Evolutionary conservation across 2,888 invertebrate species (phyloP).

Genomic region (Ornithoptera alexandrae): DNA sequence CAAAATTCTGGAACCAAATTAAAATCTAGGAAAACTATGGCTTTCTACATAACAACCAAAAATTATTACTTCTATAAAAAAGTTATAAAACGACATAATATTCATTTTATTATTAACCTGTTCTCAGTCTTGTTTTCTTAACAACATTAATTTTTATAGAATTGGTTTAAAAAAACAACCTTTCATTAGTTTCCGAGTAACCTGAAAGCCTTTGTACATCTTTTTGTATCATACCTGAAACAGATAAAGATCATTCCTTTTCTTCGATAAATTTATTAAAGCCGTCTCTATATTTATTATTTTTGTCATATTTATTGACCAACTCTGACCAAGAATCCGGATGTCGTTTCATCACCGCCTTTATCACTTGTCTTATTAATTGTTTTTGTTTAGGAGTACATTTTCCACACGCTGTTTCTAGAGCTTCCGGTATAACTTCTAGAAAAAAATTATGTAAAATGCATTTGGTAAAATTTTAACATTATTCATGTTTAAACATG

Average conservation of each 20-base stretch:
- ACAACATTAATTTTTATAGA: no score
- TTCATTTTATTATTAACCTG: background rate
- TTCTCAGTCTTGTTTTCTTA: background rate
- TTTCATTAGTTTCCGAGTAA: no score
- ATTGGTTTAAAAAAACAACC: no score
- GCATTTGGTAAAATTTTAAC: no score
- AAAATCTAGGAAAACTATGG: no score
- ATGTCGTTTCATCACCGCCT: conserved; percentile 82
- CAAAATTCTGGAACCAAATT: no score
- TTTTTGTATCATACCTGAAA: no score
- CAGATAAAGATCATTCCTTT: conserved; percentile 31
- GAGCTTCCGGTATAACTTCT: conserved; percentile 86
- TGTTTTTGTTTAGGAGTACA: conserved; percentile 83
- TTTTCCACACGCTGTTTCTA: conserved; percentile 83
- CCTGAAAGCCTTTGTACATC: no score
- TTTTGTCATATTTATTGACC: conserved; percentile 84
- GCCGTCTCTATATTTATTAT: conserved; percentile 79
- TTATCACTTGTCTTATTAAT: conserved; percentile 81
- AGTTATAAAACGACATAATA: background rate
- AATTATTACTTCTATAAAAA: background rate
- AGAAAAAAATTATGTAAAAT: conserved; percentile 26
- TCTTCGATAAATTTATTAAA: conserved; percentile 76
- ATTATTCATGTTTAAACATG: no score
- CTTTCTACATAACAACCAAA: no score
- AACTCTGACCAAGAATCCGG: conserved; percentile 83